Percentiles rank a stretch among this genome's conserved stretches.
Conservation (phyloP, 2,113 vertebrate genomes). For the Bubo scandiacus region DNA sequence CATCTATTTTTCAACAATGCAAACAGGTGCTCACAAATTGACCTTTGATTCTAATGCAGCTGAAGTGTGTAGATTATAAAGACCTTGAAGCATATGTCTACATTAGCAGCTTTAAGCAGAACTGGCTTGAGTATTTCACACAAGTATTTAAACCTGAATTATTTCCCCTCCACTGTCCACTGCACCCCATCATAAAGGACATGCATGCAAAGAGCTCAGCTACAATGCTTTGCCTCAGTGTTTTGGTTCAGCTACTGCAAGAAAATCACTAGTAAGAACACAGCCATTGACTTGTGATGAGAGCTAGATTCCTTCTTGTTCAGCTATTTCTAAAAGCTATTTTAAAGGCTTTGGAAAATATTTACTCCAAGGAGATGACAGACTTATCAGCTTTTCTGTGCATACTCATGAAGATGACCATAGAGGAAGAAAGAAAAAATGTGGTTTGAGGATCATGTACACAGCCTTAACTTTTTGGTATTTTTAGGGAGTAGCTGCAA, state of each 20-base stretch:
- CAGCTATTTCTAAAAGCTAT: not conserved
- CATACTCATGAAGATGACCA: not conserved
- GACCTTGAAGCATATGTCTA: not conserved
- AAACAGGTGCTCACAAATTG: not conserved
- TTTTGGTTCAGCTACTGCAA: not conserved
- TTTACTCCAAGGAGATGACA: not conserved
- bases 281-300: not conserved
- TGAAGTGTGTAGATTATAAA: not conserved
- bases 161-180: rapidly evolving
- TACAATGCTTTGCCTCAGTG: not conserved
- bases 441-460: not conserved
- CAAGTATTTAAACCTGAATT: not conserved
- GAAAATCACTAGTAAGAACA: not conserved
- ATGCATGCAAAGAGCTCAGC: not conserved
- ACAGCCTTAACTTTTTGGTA: not conserved
- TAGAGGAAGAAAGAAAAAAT: not conserved
- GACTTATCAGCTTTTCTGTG: not conserved
- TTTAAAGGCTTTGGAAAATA: not conserved
- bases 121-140: not conserved
- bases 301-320: not conserved
- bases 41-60: not conserved
- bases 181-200: not conserved
- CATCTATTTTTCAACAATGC: not conserved
- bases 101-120: not conserved
- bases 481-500: not conserved